Base-by-base conservation (phyloP, 2,113 vertebrate genomes). In the Platichthys stellatus region DNA sequence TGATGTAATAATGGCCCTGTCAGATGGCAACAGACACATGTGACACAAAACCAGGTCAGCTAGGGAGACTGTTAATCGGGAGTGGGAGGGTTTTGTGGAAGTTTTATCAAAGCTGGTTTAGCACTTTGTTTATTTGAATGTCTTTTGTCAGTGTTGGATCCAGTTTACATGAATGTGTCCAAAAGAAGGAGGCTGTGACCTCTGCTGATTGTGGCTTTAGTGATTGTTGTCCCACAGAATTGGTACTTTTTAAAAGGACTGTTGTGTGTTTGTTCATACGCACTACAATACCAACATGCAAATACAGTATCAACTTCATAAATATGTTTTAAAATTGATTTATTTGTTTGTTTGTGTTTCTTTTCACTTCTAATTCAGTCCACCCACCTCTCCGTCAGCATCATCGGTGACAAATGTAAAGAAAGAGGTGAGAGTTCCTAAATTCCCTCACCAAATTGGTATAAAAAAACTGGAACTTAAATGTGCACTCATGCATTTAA, bases 391-490 rank as follows among this genome's bases (percentile, higher is more conserved):
- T 51, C 69, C 85, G 0, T 10, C 58, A 60, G 0, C 84, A 60
- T 51, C 80, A 51, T 17, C 56, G 28, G 23, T 1, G 20, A 49
- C 72, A 14, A 83, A 63, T 69, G 78, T 78, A 35, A 92, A 86
- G 76, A 91, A 91, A 75, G 87, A 92, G 90, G 89, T 92, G 64
- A 68, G 78, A 31, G 31, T 58, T 54, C 28, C 66, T 5, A 23
- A 2, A 45, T 63, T 23, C 31, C 17, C 14, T 20, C 3, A 47
- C 3, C 60, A 17, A 40, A 7, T 5, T 14, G 7, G 1, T 51
- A 14, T 76, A 28, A 18, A 49, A 49, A 54, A 54, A 53, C 31
- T 31, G 31, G 31, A 31, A 31, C 31, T 31, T 31, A 31, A 31
- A 54, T 54, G 51, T 54, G 2, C 18, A 20, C 1, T 54, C 20